A percentile compares a stretch with the other conserved stretches of the same genome.
Evolutionary conservation across 2,888 invertebrate species (phyloP).

Genomic region (Volucella zonaria): DNA sequence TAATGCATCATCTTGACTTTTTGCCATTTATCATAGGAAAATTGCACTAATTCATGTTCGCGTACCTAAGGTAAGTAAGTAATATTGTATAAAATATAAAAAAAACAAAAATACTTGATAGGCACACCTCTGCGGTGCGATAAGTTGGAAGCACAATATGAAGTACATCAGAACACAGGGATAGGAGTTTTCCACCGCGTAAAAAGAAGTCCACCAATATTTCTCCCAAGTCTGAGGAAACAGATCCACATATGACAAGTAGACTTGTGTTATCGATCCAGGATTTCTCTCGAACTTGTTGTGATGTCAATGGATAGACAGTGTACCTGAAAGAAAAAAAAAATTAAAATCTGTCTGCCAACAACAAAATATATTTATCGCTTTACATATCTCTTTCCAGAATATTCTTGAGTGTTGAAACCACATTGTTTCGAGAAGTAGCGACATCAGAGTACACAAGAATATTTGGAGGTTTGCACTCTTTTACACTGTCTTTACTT

Average conservation of each 20-base stretch:
- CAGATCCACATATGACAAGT: slow-evolving; percentile 90
- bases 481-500: slow-evolving; percentile 79
- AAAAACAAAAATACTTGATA: slow-evolving; percentile 39
- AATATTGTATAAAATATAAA: neutral
- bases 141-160: slow-evolving; percentile 91
- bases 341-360: neutral
- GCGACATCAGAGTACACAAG: slow-evolving; percentile 91
- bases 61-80: slow-evolving; percentile 84
- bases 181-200: slow-evolving; percentile 89
- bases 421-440: slow-evolving; percentile 89
- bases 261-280: slow-evolving; percentile 86
- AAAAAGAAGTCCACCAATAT: slow-evolving; percentile 88
- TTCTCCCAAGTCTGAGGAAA: slow-evolving; percentile 86
- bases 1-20: slow-evolving; percentile 93
- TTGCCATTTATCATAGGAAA: slow-evolving; percentile 92
- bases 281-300: slow-evolving; percentile 79
- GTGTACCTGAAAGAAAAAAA: slow-evolving; percentile 84
- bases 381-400: slow-evolving; percentile 88
- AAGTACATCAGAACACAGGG: slow-evolving; percentile 91
- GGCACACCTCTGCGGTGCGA: slow-evolving; percentile 89
- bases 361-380: neutral
- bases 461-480: slow-evolving; percentile 90
- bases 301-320: slow-evolving; percentile 85
- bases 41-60: slow-evolving; percentile 92
- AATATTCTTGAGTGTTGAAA: slow-evolving; percentile 87